Evolutionary conservation across 2,113 vertebrate species (phyloP), one percentile per base, ranked within the genome.

Genomic region (Hystrix cristata): DNA sequence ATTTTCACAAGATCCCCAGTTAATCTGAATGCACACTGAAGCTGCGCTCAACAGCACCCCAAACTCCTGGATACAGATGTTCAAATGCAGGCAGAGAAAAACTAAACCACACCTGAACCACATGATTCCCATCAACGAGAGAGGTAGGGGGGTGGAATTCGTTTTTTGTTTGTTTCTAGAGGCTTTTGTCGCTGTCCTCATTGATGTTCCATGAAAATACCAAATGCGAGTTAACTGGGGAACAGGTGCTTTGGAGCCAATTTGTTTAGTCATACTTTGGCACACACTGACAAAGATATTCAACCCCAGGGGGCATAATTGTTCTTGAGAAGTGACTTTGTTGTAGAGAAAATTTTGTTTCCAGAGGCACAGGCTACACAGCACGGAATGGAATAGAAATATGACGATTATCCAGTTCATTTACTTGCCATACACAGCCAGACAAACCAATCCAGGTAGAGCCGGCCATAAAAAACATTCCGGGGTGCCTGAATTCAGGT

Each of bases 311-410:
- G 91, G 76, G 81, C 85, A 53, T 87, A 76, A 93, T 69, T 94
- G 91, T 94, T 97, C 95, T 93, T 94, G 81, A 96, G 91, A 86
- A 94, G 62, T 95, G 96, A 96, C 96, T 97, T 96, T 79, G 91
- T 74, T 55, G 25, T 53, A 65, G 85, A 95, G 91, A 92, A 96
- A 97, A 98, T 96, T 97, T 86, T 80, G 85, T 95, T 94, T 96
- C 96, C 95, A 97, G 94, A 96, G 92, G 93, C 62, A 0, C 85
- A 19, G 62, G 72, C 91, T 55, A 57, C 86, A 65, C 90, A 91
- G 91, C 93, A 93, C 13, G 31, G 74, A 71, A 38, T 16, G 16
- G 88, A 96, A 95, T 95, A 89, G 96, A 96, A 96, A 95, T 59
- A 65, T 87, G 82, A 93, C 60, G 19, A 94, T 95, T 95, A 92